These are phyloP conservation scores for Notolepis coatsorum DNA, from an alignment of 2,797 vertebrate genomes.

Conservation along the genomic window DNA sequence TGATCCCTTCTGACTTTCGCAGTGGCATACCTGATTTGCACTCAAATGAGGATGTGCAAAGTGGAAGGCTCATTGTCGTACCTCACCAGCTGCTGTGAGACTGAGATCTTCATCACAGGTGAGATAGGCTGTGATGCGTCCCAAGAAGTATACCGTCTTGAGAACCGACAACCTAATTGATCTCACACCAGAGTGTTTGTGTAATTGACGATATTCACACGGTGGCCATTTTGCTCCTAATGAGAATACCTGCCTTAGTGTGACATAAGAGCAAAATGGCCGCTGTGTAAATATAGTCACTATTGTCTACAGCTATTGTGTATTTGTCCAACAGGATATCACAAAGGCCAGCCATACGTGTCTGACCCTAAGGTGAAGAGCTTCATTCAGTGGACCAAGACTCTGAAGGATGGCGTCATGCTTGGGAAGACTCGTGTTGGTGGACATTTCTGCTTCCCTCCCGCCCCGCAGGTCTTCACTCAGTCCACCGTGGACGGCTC, in stretches of 20 bases:
- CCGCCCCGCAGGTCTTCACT: constrained; percentile 77
- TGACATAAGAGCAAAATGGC: no score
- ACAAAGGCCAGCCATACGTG: constrained; percentile 88
- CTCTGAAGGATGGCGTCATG: constrained; percentile 79
- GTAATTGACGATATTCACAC: background rate
- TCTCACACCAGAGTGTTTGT: no score
- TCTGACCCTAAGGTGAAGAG: constrained; percentile 84
- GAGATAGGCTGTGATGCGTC: constrained; percentile 13
- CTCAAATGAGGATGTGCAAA: constrained; percentile 91
- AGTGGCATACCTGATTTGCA: constrained; percentile 91
- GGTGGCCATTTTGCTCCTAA: no score
- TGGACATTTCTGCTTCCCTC: constrained; percentile 89
- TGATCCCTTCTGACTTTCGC: background rate
- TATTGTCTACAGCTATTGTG: no score
- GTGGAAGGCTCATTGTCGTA: constrained; percentile 80
- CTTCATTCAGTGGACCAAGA: constrained; percentile 91
- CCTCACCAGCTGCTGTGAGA: constrained; percentile 93
- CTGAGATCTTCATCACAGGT: constrained; percentile 90
- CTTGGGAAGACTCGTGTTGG: constrained; percentile 84
- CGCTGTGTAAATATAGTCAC: no score
- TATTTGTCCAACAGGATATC: constrained; percentile 75
- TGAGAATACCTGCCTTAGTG: no score
- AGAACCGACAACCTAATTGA: no score
- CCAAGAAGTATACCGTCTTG: no score
- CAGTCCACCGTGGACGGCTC: constrained; percentile 72